Evolutionary conservation across 2,113 vertebrate genomes (phyloP).

Genomic region (Furnarius figulus): DNA sequence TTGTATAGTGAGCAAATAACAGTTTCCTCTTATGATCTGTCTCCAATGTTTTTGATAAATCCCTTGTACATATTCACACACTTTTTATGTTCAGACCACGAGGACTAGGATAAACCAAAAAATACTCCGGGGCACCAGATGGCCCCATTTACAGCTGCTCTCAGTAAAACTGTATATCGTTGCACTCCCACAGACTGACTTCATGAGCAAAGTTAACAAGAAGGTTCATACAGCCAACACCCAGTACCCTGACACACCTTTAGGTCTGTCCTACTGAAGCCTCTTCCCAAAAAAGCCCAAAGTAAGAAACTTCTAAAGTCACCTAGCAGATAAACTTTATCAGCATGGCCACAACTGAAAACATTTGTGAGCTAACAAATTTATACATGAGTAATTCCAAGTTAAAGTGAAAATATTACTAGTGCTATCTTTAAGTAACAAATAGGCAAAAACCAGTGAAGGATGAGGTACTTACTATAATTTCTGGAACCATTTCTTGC

Average conservation of each 20-base stretch:
- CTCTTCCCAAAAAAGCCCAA: neutral
- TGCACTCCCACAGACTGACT: neutral
- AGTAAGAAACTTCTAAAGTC: neutral
- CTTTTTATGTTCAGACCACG: neutral
- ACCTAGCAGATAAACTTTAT: neutral
- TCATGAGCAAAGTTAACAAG: neutral
- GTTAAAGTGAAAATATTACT: neutral
- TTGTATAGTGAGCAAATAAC: neutral
- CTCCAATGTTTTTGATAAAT: neutral
- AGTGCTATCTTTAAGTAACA: neutral
- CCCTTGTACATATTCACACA: neutral
- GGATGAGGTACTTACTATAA: neutral
- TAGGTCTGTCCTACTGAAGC: neutral
- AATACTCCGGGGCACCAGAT: neutral
- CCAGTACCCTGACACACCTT: neutral
- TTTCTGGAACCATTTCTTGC: neutral
- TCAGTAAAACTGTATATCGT: neutral
- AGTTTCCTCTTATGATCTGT: neutral
- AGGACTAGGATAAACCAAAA: neutral
- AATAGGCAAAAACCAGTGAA: neutral
- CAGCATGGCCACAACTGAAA: neutral
- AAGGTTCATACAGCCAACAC: neutral
- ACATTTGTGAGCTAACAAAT: neutral
- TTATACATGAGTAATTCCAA: neutral
- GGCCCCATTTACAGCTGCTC: neutral